Evolutionary conservation across 1,140 invertebrate species (phyloP).

Genomic region (Scylla paramamosain): DNA sequence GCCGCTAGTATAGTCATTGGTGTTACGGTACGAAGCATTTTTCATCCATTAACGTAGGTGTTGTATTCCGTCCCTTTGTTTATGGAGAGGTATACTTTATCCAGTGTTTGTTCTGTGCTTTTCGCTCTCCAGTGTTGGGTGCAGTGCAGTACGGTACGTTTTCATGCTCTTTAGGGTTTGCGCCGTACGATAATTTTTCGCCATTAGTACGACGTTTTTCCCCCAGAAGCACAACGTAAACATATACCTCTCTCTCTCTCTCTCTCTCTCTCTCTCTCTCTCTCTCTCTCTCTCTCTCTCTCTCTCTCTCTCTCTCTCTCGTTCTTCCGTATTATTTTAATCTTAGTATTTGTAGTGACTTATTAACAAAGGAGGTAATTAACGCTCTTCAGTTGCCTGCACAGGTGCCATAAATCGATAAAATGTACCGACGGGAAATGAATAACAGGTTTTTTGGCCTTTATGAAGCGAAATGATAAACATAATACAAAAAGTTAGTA

Average conservation of each 20-base stretch:
- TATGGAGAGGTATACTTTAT: conserved; percentile 4
- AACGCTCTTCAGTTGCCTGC: background rate
- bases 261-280: conserved; percentile 29
- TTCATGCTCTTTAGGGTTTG: background rate
- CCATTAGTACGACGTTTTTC: background rate
- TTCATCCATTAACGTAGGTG: conserved; percentile 4
- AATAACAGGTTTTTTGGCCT: background rate
- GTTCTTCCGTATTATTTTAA: background rate
- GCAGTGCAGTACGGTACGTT: conserved; percentile 1
- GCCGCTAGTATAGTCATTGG: background rate
- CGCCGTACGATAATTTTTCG: background rate
- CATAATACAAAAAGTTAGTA: background rate
- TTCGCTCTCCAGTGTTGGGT: background rate
- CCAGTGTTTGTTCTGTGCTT: background rate
- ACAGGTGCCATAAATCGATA: background rate
- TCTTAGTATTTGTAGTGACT: background rate
- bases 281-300: conserved; percentile 29
- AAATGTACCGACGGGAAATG: background rate
- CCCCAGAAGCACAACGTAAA: background rate
- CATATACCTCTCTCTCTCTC: background rate
- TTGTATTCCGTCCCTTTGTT: conserved; percentile 1
- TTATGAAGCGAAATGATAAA: background rate
- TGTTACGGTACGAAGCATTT: background rate
- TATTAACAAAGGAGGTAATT: background rate
- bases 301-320: conserved; percentile 29